Evolutionary conservation across 2,113 vertebrate genomes (phyloP).

Genomic region (Silurus asotus): DNA sequence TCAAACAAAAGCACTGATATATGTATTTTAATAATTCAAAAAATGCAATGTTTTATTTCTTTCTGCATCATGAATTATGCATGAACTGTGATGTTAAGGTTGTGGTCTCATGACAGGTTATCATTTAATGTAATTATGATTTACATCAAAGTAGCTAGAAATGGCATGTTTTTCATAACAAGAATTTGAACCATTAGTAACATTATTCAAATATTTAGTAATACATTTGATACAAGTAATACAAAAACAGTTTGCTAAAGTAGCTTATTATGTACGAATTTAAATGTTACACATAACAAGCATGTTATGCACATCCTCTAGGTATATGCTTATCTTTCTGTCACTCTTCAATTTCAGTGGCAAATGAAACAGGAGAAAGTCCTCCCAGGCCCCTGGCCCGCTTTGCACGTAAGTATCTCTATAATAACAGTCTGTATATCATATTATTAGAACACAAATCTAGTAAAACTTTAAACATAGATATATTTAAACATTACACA

Average conservation of each 20-base stretch:
- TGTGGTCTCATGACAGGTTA: too few species aligned
- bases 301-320: background rate
- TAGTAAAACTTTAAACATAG: background rate
- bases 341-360: conserved; percentile 72
- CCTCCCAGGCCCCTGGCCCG: conserved; percentile 71
- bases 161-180: background rate
- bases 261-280: background rate
- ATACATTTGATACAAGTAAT: background rate
- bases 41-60: too few species aligned
- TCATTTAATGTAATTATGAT: too few species aligned
- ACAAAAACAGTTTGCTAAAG: background rate
- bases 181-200: background rate
- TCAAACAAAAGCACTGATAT: too few species aligned
- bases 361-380: conserved; percentile 82
- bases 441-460: background rate
- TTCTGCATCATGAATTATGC: too few species aligned
- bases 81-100: too few species aligned
- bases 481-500: background rate
- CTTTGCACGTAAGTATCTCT: conserved; percentile 81
- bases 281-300: background rate
- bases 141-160: too few species aligned
- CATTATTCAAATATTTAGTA: background rate
- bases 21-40: too few species aligned
- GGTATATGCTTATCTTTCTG: background rate
- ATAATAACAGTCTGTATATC: background rate